These are phyloP conservation scores for Synanthedon myopaeformis DNA, from an alignment of 2,888 invertebrate genomes.

Conservation along the genomic window DNA sequence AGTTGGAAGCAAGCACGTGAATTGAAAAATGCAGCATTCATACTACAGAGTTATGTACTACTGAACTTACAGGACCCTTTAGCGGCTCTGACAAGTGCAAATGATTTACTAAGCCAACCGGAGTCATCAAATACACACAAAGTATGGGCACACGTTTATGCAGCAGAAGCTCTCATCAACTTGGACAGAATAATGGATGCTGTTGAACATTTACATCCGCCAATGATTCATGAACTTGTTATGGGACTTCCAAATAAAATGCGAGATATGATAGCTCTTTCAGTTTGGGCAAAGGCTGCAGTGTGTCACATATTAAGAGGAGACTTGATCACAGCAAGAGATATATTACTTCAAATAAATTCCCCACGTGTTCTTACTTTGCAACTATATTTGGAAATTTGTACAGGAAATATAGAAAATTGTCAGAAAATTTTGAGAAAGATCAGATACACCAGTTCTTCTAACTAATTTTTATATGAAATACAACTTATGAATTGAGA, in stretches of 20 bases:
- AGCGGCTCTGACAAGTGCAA: conserved; percentile 82
- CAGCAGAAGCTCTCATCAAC: conserved; percentile 87
- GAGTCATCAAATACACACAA: conserved; percentile 69
- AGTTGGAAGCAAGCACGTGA: conserved; percentile 71
- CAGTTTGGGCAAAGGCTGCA: conserved; percentile 66
- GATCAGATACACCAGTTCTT: conserved; percentile 36
- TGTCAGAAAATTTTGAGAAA: conserved; percentile 58
- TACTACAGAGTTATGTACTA: conserved; percentile 86
- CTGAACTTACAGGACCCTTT: conserved; percentile 87
- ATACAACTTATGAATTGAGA: background rate
- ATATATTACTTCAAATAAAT: conserved; percentile 60
- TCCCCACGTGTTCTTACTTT: conserved; percentile 58
- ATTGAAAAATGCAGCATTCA: conserved; percentile 76
- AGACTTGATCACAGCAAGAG: conserved; percentile 56
- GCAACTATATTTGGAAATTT: conserved; percentile 70
- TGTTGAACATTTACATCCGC: conserved; percentile 83
- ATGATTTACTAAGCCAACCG: conserved; percentile 78
- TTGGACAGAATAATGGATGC: conserved; percentile 87
- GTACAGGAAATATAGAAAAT: conserved; percentile 63
- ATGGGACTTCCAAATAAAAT: conserved; percentile 53
- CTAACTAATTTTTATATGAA: conserved; percentile 5
- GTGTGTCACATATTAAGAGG: conserved; percentile 61
- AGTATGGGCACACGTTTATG: conserved; percentile 88
- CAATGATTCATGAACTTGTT: conserved; percentile 71
- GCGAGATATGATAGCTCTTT: conserved; percentile 59